A percentile compares a stretch with the other conserved stretches of the same genome.
phyloP scores from a whole-genome alignment of 1,140 invertebrate genomes.

The Micrasema longulum region DNA sequence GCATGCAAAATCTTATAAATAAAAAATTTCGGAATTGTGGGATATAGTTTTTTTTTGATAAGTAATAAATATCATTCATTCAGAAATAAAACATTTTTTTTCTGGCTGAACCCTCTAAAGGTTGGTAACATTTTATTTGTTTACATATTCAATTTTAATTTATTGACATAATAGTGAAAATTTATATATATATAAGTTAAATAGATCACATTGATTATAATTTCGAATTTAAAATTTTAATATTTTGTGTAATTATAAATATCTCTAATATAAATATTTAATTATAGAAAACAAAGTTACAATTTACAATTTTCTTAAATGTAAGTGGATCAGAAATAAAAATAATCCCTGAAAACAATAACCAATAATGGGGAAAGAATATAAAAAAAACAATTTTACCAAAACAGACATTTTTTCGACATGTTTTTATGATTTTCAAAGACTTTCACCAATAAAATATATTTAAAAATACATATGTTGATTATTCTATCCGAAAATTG shows the following conservation, averaged over 20 bases:
- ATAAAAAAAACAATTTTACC: slow-evolving; percentile 4
- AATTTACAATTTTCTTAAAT: slow-evolving; percentile 7
- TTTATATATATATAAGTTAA: background rate
- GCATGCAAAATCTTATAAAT: no score
- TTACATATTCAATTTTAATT: slow-evolving; percentile 46
- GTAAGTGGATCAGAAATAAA: background rate
- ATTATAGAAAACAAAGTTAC: background rate
- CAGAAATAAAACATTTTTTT: no score
- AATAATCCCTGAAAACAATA: background rate
- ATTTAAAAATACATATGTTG: no score
- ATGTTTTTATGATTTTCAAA: slow-evolving; percentile 18
- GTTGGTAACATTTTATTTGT: slow-evolving; percentile 52
- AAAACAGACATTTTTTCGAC: slow-evolving; percentile 18
- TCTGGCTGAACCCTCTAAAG: slow-evolving; percentile 51
- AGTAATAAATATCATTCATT: no score
- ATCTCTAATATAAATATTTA: no score
- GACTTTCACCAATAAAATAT: background rate
- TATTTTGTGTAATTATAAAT: no score
- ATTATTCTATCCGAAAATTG: background rate
- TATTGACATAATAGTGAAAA: slow-evolving; percentile 40
- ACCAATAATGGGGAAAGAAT: background rate
- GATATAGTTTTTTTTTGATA: no score
- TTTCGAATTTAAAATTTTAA: no score
- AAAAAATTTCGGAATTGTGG: no score
- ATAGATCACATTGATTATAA: slow-evolving; percentile 22